These are phyloP conservation scores for Sarcophaga peregrina DNA, from an alignment of 1,140 invertebrate genomes.

Conservation along the genomic window DNA sequence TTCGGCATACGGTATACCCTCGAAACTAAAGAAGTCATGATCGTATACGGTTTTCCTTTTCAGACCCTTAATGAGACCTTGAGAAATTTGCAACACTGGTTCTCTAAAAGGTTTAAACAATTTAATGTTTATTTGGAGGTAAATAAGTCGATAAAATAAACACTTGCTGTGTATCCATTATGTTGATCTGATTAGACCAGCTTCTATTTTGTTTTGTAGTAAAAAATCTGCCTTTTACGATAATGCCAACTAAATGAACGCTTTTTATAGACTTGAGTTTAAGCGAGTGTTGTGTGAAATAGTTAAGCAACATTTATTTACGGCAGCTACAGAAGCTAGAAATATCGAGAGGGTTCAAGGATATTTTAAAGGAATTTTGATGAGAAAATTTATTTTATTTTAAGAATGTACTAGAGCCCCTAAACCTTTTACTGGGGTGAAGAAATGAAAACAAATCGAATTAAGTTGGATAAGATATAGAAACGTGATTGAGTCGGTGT, in stretches of 20 bases:
- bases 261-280: neutral
- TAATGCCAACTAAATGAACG: neutral
- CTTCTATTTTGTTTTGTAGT: neutral
- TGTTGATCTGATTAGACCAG: neutral
- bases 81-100: slow-evolving; percentile 42
- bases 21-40: slow-evolving; percentile 62
- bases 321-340: no score
- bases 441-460: no score
- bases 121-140: neutral
- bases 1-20: slow-evolving; percentile 75
- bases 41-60: slow-evolving; percentile 56
- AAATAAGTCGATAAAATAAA: neutral
- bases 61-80: slow-evolving; percentile 51
- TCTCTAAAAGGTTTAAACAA: neutral
- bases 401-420: no score
- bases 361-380: no score
- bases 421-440: no score
- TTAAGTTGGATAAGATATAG: no score
- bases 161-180: neutral
- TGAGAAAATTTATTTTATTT: no score
- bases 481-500: no score
- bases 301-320: neutral
- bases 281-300: neutral
- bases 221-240: neutral
- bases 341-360: no score